Evolutionary conservation across 2,797 vertebrate genomes (phyloP).

Genomic region (Spheniscus humboldti): DNA sequence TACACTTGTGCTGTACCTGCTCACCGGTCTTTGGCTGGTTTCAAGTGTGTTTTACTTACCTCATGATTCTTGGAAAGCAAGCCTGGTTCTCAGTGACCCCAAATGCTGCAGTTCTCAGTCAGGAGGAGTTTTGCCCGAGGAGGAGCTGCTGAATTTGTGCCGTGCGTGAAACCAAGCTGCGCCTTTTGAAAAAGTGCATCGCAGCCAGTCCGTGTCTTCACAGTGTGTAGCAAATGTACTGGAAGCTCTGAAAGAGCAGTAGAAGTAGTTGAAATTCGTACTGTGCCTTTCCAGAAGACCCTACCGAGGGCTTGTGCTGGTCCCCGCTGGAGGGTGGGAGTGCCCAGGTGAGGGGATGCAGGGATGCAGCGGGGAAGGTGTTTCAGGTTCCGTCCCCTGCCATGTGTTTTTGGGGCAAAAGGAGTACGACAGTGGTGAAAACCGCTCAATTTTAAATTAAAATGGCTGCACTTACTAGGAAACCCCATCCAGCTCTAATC

Average conservation of each 20-base stretch:
- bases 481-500: constrained; percentile 57
- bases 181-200: fast-evolving
- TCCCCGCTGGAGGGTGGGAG: neutral
- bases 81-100: neutral
- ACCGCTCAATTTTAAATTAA: constrained; percentile 57
- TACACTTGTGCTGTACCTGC: neutral
- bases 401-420: neutral
- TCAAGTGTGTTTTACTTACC: neutral
- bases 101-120: neutral
- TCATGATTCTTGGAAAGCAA: constrained; percentile 48
- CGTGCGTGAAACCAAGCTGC: neutral
- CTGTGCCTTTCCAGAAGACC: neutral
- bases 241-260: neutral
- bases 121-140: constrained; percentile 6
- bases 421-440: neutral
- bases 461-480: constrained; percentile 52
- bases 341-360: neutral
- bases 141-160: neutral
- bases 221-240: neutral
- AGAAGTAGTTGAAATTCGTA: neutral
- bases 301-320: neutral
- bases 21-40: neutral
- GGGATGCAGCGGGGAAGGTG: neutral
- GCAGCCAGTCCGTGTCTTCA: neutral
- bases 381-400: neutral